Conservation (phyloP, 1,140 invertebrate genomes). For the Drosophila pseudoobscura region DNA sequence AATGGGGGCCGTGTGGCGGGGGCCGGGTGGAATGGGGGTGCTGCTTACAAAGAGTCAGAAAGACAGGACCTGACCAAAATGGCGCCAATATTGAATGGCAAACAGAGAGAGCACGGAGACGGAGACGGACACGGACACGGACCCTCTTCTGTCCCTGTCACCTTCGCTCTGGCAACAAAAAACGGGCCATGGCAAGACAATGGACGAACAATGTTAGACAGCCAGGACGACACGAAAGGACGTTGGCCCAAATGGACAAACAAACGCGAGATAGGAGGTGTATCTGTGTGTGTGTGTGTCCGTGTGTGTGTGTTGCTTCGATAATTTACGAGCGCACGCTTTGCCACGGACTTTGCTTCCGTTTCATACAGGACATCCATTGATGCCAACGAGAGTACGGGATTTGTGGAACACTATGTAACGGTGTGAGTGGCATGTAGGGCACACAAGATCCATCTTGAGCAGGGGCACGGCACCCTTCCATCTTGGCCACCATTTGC, state of each 20-base stretch:
- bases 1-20: background rate
- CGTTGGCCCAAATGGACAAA: slow-evolving; percentile 75
- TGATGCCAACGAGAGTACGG: slow-evolving; percentile 11
- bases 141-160: slow-evolving; percentile 19
- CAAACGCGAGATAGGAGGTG: slow-evolving; percentile 22
- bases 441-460: too few species aligned
- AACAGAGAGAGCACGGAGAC: slow-evolving; percentile 15
- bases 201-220: slow-evolving; percentile 54
- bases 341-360: slow-evolving; percentile 58
- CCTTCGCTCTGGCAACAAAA: slow-evolving; percentile 44
- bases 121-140: background rate
- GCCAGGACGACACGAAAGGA: slow-evolving; percentile 64
- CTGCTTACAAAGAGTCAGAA: slow-evolving; percentile 28
- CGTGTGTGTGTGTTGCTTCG: slow-evolving; percentile 49
- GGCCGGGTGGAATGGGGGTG: background rate
- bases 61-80: slow-evolving; percentile 27
- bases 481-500: too few species aligned
- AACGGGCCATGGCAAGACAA: slow-evolving; percentile 55
- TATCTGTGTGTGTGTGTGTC: slow-evolving; percentile 1
- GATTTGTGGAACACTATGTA: background rate
- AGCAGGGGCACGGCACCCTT: too few species aligned
- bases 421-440: too few species aligned
- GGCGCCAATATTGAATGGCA: slow-evolving; percentile 76
- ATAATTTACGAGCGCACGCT: slow-evolving; percentile 80
- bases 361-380: slow-evolving; percentile 15